Evolutionary conservation across 1,140 invertebrate species (phyloP).

Genomic region (Xylocopa sonorina): DNA sequence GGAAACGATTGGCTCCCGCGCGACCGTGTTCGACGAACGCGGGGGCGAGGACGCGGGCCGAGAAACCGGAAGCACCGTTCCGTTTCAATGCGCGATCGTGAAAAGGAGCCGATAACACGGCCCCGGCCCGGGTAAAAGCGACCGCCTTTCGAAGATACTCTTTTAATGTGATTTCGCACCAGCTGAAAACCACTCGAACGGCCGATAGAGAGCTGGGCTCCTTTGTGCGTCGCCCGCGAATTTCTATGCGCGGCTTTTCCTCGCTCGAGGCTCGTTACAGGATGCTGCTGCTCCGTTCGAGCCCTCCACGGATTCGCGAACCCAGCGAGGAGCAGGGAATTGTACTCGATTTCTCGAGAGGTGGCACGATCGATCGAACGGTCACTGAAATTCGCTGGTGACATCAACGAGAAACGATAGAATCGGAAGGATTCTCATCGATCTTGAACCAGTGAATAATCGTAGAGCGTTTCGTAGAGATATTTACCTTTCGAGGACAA

Average conservation of each 20-base stretch:
- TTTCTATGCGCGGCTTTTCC: conserved; percentile 6
- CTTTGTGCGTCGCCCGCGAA: conserved; percentile 31
- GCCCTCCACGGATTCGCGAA: too few species aligned
- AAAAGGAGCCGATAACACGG: conserved; percentile 68
- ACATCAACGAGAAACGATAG: too few species aligned
- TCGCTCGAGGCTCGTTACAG: conserved; percentile 9
- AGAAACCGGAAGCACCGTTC: conserved; percentile 63
- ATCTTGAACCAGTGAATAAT: too few species aligned
- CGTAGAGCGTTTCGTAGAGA: too few species aligned
- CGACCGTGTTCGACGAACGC: conserved; percentile 53
- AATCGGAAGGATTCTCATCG: too few species aligned
- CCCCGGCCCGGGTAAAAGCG: conserved; percentile 18
- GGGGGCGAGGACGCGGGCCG: background rate
- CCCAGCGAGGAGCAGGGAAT: too few species aligned
- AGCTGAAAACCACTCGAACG: conserved; percentile 10
- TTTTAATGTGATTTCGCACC: conserved; percentile 52
- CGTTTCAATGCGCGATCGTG: conserved; percentile 65
- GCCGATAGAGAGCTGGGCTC: conserved; percentile 10
- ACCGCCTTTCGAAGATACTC: conserved; percentile 52
- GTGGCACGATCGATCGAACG: too few species aligned
- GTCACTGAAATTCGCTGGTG: too few species aligned
- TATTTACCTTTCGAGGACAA: too few species aligned
- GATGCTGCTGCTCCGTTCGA: background rate
- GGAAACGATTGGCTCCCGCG: conserved; percentile 43
- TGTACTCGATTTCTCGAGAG: too few species aligned